Evolutionary conservation across 2,888 invertebrate genomes (phyloP), one percentile per base, ranked within the genome.

Genomic region (Nemotelus pantherinus): DNA sequence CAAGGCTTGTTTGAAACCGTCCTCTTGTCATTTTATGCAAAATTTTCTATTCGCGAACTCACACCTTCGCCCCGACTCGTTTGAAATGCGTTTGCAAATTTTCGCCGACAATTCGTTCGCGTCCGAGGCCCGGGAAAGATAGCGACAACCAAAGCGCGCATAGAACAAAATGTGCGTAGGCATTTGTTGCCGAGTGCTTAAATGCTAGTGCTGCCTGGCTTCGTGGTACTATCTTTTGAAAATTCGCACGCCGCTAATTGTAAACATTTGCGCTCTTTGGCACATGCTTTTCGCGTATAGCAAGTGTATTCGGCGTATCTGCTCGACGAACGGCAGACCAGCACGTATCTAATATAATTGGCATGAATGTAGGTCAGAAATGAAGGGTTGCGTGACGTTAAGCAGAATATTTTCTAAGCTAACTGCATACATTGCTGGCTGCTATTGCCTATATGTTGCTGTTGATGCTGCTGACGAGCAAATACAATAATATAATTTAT

Each of bases 351-450:
- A 67, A 67, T 48, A 67, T 48, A 67, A 67, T 67, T 67, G 48
- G 67, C 67, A 43, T 48, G 57, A 72, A 72, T 72, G 47, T 72
- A 39, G 71, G 71, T 72, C 71, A 72, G 25, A 72, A 58, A 72
- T 72, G 71, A 72, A 72, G 71, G 71, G 71, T 72, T 72, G 71
- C 71, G 71, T 72, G 71, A 58, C 57, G 71, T 25, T 57, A 25
- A 72, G 39, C 71, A 72, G 58, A 72, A 58, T 72, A 25, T 72
- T 57, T 72, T 43, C 44, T 44, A n/a, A 25, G 4, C 25, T 7
- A 50, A n/a, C 67, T 64, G 45, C 64, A 57, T 57, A 57, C 57
- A 57, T n/a, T n/a, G 57, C 25, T 25, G 4, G 57, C 57, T 25
- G 25, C 25, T 25, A 25, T 25, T 25, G 25, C 25, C n/a, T n/a